phyloP scores from a whole-genome alignment of 2,797 vertebrate species.

The Malurus leucopterus region DNA sequence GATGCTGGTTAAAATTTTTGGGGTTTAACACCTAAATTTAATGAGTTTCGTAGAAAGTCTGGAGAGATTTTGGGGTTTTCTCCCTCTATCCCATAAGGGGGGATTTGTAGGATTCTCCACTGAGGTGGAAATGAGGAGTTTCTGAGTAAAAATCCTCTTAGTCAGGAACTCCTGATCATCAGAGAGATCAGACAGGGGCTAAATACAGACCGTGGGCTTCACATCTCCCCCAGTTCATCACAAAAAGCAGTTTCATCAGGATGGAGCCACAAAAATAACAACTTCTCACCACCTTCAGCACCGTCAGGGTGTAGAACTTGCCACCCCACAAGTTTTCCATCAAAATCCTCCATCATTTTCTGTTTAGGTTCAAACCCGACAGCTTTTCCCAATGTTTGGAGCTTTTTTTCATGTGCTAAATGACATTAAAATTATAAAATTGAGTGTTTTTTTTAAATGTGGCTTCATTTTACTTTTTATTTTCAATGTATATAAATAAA shows the following conservation, averaged over 20 bases:
- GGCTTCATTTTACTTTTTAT: not conserved
- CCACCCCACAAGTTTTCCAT: not conserved
- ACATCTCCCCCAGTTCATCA: fast-evolving
- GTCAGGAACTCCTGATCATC: not conserved
- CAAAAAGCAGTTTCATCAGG: fast-evolving
- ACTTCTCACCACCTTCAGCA: not conserved
- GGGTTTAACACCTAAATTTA: fast-evolving
- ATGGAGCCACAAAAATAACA: fast-evolving
- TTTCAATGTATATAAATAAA: fast-evolving
- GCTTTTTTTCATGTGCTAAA: not conserved
- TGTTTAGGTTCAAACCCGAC: not conserved
- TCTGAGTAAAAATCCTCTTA: not conserved
- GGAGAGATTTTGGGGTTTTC: not conserved
- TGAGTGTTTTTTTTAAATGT: fast-evolving
- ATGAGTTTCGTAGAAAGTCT: not conserved
- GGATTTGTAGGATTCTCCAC: not conserved
- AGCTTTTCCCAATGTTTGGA: not conserved
- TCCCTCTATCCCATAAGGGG: fast-evolving
- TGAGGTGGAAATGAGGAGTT: not conserved
- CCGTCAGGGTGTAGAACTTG: fast-evolving
- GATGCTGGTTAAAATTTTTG: fast-evolving
- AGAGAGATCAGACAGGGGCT: fast-evolving
- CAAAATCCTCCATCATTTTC: not conserved
- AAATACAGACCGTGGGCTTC: not conserved
- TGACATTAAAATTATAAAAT: not conserved